Evolutionary conservation across 1,140 invertebrate genomes (phyloP).

Genomic region (Acyrthosiphon pisum): DNA sequence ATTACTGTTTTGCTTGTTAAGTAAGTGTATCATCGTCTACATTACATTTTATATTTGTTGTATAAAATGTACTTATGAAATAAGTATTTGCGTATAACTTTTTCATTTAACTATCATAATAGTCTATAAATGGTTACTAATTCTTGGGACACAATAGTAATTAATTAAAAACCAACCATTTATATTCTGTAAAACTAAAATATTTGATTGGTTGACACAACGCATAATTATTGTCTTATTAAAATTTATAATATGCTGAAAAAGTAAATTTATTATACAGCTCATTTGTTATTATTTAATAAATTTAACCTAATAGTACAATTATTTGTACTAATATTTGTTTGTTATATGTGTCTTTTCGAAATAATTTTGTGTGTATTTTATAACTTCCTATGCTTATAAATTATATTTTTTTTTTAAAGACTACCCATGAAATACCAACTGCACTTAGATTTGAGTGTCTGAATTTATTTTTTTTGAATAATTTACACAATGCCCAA

Average conservation of each 20-base stretch:
- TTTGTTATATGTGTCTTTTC: conserved; percentile 11
- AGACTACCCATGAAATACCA: neutral
- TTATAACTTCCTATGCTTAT: conserved; percentile 7
- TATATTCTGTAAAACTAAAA: neutral
- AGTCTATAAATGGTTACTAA: neutral
- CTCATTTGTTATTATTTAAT: neutral
- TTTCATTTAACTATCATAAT: neutral
- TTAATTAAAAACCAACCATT: neutral
- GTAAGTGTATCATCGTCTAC: neutral
- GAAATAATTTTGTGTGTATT: neutral
- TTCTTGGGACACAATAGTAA: neutral
- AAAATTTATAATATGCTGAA: neutral
- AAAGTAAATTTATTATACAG: neutral
- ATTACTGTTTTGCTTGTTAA: neutral
- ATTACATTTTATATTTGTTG: neutral
- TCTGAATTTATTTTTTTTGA: neutral
- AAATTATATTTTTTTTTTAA: neutral
- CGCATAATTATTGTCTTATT: neutral
- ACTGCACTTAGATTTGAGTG: neutral
- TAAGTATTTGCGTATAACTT: neutral
- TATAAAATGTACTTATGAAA: conserved; percentile 20
- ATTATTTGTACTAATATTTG: neutral
- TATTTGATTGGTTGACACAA: conserved; percentile 37
- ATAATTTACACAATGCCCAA: neutral
- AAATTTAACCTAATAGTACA: neutral